Evolutionary conservation across 2,797 vertebrate species (phyloP).

Genomic region (Hypotaenidia okinawae): DNA sequence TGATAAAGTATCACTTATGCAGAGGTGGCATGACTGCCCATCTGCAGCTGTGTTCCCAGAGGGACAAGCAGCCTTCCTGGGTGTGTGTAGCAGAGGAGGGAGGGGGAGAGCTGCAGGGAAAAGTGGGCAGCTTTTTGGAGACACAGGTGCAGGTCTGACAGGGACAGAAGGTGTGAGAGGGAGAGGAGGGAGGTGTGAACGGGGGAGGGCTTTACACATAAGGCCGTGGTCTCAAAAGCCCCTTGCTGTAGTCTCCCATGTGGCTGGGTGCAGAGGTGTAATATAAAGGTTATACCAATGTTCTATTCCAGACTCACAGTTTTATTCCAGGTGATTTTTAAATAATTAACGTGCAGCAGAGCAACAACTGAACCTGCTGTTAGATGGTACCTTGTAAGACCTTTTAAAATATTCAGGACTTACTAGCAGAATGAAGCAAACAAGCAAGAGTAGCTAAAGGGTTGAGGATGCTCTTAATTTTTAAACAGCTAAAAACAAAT

Average conservation of each 20-base stretch:
- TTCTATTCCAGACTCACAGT: neutral
- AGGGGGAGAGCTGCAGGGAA: neutral
- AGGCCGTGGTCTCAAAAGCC: neutral
- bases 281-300: neutral
- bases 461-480: conserved; percentile 4
- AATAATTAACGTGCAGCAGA: neutral
- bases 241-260: neutral
- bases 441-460: neutral
- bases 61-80: neutral
- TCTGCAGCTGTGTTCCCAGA: neutral
- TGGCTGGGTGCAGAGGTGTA: neutral
- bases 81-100: rapidly evolving
- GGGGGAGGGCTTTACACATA: rapidly evolving
- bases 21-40: rapidly evolving
- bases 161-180: neutral
- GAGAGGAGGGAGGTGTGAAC: neutral
- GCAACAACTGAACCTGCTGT: neutral
- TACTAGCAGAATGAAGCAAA: neutral
- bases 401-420: conserved; percentile 19
- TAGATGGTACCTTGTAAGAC: neutral
- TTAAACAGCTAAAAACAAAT: conserved; percentile 37
- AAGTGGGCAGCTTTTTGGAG: neutral
- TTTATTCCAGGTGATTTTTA: neutral
- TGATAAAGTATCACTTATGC: neutral
- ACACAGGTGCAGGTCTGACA: neutral